These are phyloP conservation scores for Bombus soroeensis DNA, from an alignment of 1,140 invertebrate genomes.

Conservation along the genomic window DNA sequence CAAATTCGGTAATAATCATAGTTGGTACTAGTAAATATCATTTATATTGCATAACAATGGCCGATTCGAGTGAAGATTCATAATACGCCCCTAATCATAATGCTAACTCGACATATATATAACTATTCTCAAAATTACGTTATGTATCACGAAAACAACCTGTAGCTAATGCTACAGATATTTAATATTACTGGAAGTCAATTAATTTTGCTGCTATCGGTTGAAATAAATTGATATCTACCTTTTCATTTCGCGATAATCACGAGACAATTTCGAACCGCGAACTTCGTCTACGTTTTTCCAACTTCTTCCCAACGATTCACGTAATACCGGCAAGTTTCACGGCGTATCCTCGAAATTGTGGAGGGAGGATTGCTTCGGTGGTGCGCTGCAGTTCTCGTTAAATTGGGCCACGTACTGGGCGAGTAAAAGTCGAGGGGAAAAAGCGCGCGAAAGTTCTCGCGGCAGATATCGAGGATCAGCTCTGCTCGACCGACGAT, in stretches of 20 bases:
- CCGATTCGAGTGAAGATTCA: too few species aligned
- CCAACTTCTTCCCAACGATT: background rate
- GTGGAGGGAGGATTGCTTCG: background rate
- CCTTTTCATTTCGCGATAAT: background rate
- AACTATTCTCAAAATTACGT: too few species aligned
- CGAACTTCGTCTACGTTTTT: background rate
- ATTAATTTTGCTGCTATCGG: too few species aligned
- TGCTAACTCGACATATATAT: too few species aligned
- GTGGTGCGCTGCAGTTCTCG: background rate
- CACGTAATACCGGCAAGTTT: background rate
- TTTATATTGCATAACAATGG: too few species aligned
- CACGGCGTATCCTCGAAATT: background rate
- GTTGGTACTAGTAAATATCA: too few species aligned
- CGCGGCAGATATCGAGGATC: background rate
- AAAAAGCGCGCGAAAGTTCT: constrained; percentile 15
- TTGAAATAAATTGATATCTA: too few species aligned
- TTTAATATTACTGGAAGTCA: background rate
- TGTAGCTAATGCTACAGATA: too few species aligned
- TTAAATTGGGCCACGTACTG: constrained; percentile 2
- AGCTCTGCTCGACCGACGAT: background rate
- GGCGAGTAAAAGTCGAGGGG: background rate
- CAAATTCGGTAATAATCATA: too few species aligned
- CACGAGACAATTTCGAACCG: background rate
- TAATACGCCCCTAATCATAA: too few species aligned
- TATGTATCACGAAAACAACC: too few species aligned